Evolutionary conservation across 37 sponge, comb jelly and placozoan genomes (phyloP).

Genomic region (Crambe crambe): DNA sequence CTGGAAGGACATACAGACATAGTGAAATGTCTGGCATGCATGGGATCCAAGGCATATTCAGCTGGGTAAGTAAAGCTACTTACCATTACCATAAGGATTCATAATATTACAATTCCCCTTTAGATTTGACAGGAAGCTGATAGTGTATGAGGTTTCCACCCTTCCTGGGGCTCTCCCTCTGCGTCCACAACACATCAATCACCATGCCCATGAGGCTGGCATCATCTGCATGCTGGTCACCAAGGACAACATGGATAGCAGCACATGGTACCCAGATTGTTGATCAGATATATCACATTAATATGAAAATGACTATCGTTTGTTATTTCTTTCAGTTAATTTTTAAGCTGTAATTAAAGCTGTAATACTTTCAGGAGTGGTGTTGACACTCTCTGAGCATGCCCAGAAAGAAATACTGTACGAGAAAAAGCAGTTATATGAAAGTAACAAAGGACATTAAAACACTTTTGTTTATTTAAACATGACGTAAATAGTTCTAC

Average conservation of each 20-base stretch:
- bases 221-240: constrained; percentile 58
- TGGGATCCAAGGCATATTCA: constrained; percentile 42
- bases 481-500: too few species aligned
- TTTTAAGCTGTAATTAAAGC: too few species aligned
- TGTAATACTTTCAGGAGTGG: too few species aligned
- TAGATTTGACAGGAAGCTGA: constrained; percentile 49
- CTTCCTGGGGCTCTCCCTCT: constrained; percentile 33
- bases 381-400: too few species aligned
- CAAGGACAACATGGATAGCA: constrained; percentile 63
- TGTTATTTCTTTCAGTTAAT: too few species aligned
- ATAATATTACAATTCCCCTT: too few species aligned
- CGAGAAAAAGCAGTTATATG: too few species aligned
- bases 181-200: not conserved
- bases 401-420: too few species aligned
- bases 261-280: constrained; percentile 49
- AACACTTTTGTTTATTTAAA: too few species aligned
- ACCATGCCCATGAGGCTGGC: constrained; percentile 79
- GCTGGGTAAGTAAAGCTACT: constrained; percentile 43
- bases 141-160: constrained; percentile 30
- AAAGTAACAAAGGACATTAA: too few species aligned
- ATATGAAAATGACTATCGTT: not conserved
- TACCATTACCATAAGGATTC: too few species aligned
- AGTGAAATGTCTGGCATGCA: constrained; percentile 33
- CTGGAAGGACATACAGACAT: constrained; percentile 38
- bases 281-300: not conserved